Conservation (phyloP, 2,888 invertebrate species). For the Helobdella robusta region DNA sequence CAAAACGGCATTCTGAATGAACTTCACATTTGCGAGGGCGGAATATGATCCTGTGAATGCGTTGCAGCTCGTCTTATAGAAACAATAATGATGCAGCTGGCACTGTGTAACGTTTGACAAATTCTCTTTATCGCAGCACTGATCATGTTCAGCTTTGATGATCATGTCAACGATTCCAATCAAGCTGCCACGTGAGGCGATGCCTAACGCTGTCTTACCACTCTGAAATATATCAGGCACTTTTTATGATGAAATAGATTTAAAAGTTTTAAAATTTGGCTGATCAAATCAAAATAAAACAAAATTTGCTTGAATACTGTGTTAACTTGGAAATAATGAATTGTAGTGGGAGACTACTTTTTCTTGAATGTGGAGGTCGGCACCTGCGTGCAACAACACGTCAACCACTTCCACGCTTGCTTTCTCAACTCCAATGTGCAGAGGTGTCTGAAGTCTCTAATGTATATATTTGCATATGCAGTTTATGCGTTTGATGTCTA, state of each 20-base stretch:
- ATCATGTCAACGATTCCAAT: slow-evolving; percentile 73
- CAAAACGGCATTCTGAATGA: too few species aligned
- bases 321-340: background rate
- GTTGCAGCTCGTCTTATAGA: slow-evolving; percentile 35
- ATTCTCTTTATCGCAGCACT: slow-evolving; percentile 26
- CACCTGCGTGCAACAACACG: slow-evolving; percentile 52
- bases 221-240: slow-evolving; percentile 50
- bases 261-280: too few species aligned
- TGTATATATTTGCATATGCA: too few species aligned
- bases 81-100: slow-evolving; percentile 35
- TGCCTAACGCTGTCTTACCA: slow-evolving; percentile 63
- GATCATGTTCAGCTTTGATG: slow-evolving; percentile 58
- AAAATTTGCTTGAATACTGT: slow-evolving; percentile 6
- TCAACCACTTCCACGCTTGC: slow-evolving; percentile 62
- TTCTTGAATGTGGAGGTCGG: slow-evolving; percentile 44
- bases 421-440: slow-evolving; percentile 66
- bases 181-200: slow-evolving; percentile 71
- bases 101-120: slow-evolving; percentile 30
- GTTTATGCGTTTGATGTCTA: too few species aligned
- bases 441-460: slow-evolving; percentile 61
- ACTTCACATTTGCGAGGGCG: background rate
- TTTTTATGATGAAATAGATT: too few species aligned
- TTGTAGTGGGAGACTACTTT: too few species aligned
- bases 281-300: background rate
- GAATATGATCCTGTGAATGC: slow-evolving; percentile 26